phyloP scores from a whole-genome alignment of 2,113 vertebrate genomes.

The Meriones unguiculatus region DNA sequence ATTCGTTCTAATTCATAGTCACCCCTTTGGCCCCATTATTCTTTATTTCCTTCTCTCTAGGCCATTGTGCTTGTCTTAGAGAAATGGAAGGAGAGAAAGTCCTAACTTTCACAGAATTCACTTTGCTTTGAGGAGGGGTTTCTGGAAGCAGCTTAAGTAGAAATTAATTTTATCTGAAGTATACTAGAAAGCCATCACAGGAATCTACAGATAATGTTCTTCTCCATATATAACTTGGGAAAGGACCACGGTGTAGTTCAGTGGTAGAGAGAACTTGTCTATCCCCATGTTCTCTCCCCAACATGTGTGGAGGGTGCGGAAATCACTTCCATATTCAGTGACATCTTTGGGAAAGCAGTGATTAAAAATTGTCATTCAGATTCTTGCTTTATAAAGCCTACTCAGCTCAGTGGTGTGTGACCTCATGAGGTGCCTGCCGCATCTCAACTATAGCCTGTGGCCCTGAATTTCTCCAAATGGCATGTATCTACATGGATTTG shows the following conservation, averaged over 20 bases:
- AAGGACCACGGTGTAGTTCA: neutral
- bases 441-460: neutral
- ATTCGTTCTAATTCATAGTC: neutral
- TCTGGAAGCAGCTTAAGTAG: slow-evolving; percentile 59
- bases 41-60: slow-evolving; percentile 29
- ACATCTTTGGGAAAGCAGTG: neutral
- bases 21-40: neutral
- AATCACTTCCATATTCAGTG: neutral
- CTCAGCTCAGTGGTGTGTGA: neutral
- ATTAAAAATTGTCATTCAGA: neutral
- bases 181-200: slow-evolving; percentile 41
- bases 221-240: neutral
- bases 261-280: neutral
- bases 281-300: neutral
- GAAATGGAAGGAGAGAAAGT: slow-evolving; percentile 45
- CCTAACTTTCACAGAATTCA: slow-evolving; percentile 67
- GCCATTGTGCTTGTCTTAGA: slow-evolving; percentile 63
- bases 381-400: neutral
- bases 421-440: neutral
- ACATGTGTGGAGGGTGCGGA: neutral
- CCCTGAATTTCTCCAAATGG: slow-evolving; percentile 26
- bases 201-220: slow-evolving; percentile 39
- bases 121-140: slow-evolving; percentile 72
- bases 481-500: neutral
- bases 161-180: slow-evolving; percentile 47